Base-by-base conservation (phyloP, 2,888 invertebrate genomes). In the Scrobipalpa atriplicella region DNA sequence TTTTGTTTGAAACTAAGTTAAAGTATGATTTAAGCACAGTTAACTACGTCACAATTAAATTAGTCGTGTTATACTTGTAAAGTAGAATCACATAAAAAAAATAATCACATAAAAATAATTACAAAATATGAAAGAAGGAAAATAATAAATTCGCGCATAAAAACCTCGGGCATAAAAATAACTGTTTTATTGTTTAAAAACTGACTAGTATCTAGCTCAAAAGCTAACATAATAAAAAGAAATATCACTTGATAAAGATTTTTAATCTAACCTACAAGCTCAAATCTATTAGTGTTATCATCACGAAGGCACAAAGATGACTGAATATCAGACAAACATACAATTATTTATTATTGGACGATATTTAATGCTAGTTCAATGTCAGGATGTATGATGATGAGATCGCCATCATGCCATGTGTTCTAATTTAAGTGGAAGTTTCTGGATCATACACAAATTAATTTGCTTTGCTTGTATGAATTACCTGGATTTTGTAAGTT, bases 281-380 rank as follows among this genome's bases (percentile, higher is more conserved):
- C 8, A 58, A 38, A 58, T 38, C 1, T 58, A 7, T 8, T 38
- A 38, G 58, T 58, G 29, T 16, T 38, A 58, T 18, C n/a, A n/a
- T 58, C 1, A 29, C 38, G 16, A 36, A 16, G 36, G 7, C 16
- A 16, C 9, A 56, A 1, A 38, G 16, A 58, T 38, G 16, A 58
- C 58, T 58, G 58, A 58, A 54, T 58, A n/a, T 38, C 16, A 16
- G 58, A 38, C 58, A 58, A 29, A 29, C 29, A 29, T 5, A 38
- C 58, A 29, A 38, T 58, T 38, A 8, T 16, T 16, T 19, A 18
- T 29, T 38, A 36, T 58, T 29, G n/a, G 58, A 58, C 18, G 2
- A 11, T 56, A 21, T 58, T 58, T 47, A 60, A 65, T 65, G 41
- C 69, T 79, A 78, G 82, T 82, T 84, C 85, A 85, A 85, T 84